Base-by-base conservation (phyloP, 2,888 invertebrate genomes). In the Eupithecia centaureata region DNA sequence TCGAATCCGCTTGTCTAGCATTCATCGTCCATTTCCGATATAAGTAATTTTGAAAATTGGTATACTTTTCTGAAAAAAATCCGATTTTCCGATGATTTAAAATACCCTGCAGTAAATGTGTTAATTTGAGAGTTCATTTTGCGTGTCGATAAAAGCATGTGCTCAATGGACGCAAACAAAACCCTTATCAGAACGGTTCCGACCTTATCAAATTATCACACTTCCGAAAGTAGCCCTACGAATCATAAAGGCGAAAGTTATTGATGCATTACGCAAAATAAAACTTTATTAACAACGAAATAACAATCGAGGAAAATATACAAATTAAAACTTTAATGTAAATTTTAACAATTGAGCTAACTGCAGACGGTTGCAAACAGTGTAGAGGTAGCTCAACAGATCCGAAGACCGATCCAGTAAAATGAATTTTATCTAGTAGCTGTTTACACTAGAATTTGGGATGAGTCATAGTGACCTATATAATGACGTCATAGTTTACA, bases 391-490 rank as follows among this genome's bases (percentile, higher is more conserved):
- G n/a, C n/a, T n/a, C n/a, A n/a, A n/a, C n/a, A n/a, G n/a, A n/a
- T n/a, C n/a, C n/a, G 15, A 13, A 13, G 38, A 47, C 18, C 5
- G 15, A 47, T n/a, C 18, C 47, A 10, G 3, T 13, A 13, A 10
- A 27, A 15, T 27, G 15, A 8, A 30, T 8, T n/a, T 30, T 56
- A 56, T 54, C 28, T 51, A 18, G n/a, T 30, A 56, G n/a, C 5
- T 56, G 54, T 54, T 54, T 28, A 54, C 5, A 54, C 56, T 56
- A 32, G 56, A 32, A n/a, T 63, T 63, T 56, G 35, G 63, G 54
- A 38, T 51, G 51, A 61, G 32, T 67, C 63, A 54, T 52, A 63
- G 32, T 67, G 67, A 56, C 63, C 67, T 60, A 67, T 32, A 57
- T 57, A 5, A 18, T 32, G 18, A 51, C 61, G 32, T 61, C 61